These are phyloP conservation scores for Synergus gifuensis DNA, from an alignment of 2,888 invertebrate genomes.

Conservation along the genomic window DNA sequence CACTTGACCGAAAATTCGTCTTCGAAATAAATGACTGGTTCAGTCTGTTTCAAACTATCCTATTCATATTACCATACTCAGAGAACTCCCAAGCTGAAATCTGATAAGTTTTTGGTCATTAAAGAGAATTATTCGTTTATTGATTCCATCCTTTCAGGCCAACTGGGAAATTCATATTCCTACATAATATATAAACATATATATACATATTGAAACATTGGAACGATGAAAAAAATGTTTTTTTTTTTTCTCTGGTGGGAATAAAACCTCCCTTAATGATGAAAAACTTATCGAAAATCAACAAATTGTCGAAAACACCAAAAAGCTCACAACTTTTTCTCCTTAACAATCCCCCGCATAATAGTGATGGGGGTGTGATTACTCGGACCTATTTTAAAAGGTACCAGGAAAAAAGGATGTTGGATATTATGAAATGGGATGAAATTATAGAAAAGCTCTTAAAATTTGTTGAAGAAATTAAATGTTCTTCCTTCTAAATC, in stretches of 20 bases:
- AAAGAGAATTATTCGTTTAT: neutral
- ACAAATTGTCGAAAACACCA: too few species aligned
- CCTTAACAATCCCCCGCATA: too few species aligned
- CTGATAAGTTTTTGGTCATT: neutral
- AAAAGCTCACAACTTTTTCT: too few species aligned
- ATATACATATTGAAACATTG: too few species aligned
- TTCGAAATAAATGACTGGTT: conserved; percentile 1
- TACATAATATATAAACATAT: neutral
- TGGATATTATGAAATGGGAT: neutral
- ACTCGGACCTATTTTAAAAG: too few species aligned
- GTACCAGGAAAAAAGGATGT: too few species aligned
- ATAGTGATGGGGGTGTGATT: too few species aligned
- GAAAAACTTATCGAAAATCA: too few species aligned
- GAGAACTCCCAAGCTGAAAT: neutral
- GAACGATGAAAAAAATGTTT: too few species aligned
- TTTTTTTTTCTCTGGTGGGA: too few species aligned
- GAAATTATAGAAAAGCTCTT: neutral
- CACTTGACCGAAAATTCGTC: conserved; percentile 22
- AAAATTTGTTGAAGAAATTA: neutral
- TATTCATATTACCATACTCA: neutral
- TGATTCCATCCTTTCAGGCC: neutral
- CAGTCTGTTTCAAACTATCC: neutral
- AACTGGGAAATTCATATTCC: neutral
- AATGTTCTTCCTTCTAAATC: neutral
- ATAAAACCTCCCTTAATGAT: too few species aligned